These are phyloP conservation scores for Torymus texanus DNA, from an alignment of 2,888 invertebrate species.

Conservation along the genomic window DNA sequence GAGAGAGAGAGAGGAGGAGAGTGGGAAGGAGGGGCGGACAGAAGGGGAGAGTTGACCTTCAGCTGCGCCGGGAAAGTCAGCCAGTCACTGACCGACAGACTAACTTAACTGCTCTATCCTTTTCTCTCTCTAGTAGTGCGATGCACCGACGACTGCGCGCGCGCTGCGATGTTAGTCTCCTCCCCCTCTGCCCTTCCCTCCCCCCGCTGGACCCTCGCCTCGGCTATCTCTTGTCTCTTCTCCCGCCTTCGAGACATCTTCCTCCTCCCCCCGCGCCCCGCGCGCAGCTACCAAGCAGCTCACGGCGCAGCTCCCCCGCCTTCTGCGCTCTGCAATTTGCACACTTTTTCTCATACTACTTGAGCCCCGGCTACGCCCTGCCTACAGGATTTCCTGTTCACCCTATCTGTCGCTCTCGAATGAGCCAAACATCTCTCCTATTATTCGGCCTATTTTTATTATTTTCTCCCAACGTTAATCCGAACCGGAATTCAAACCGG, in stretches of 20 bases:
- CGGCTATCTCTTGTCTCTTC: not conserved
- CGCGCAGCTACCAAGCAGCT: not conserved
- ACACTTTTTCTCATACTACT: conserved; percentile 6
- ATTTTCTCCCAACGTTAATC: too few relatives aligned
- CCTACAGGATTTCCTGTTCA: conserved; percentile 43
- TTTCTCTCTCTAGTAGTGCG: conserved; percentile 49
- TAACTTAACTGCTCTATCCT: conserved; percentile 70
- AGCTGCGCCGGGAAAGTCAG: conserved; percentile 75
- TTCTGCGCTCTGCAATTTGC: not conserved
- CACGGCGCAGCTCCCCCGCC: not conserved
- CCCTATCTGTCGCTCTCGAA: not conserved
- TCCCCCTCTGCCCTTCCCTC: conserved; percentile 16
- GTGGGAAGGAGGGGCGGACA: conserved; percentile 57
- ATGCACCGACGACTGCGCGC: too few relatives aligned
- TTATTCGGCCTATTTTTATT: too few relatives aligned
- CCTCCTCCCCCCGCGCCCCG: not conserved
- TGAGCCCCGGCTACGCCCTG: conserved; percentile 20
- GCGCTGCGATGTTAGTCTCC: not conserved
- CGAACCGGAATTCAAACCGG: too few relatives aligned
- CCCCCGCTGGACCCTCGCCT: not conserved
- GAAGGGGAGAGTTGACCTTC: conserved; percentile 74
- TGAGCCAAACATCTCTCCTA: too few relatives aligned
- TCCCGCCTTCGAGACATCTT: not conserved
- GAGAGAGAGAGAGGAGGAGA: conserved; percentile 60
- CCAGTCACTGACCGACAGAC: conserved; percentile 75